These are phyloP conservation scores for Dufourea novaeangliae DNA, from an alignment of 1,140 invertebrate species.

Conservation along the genomic window DNA sequence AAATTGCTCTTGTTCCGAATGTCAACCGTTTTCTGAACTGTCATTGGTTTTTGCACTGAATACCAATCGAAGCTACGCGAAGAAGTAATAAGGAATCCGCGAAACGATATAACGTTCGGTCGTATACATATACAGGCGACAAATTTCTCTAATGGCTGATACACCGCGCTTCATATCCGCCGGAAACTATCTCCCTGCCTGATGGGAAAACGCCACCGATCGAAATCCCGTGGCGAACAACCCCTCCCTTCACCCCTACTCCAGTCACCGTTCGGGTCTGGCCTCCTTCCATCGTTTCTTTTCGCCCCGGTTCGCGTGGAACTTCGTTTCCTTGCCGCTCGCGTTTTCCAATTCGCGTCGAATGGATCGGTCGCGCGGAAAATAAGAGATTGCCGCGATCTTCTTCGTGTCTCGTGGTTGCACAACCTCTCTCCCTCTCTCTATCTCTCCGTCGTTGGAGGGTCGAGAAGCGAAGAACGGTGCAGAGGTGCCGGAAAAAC, in stretches of 20 bases:
- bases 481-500: background rate
- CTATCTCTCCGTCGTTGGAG: background rate
- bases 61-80: too few species aligned
- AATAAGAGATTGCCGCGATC: constrained; percentile 69
- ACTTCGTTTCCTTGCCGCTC: constrained; percentile 65
- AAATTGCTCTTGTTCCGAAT: too few species aligned
- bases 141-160: constrained; percentile 7
- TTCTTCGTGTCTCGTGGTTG: constrained; percentile 41
- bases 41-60: too few species aligned
- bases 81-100: too few species aligned
- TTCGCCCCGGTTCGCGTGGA: constrained; percentile 32
- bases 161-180: background rate
- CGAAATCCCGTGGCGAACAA: constrained; percentile 32
- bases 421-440: background rate
- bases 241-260: background rate
- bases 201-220: constrained; percentile 46
- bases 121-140: background rate
- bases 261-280: background rate
- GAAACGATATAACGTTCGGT: background rate
- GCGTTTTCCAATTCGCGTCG: constrained; percentile 69
- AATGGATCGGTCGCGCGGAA: constrained; percentile 67
- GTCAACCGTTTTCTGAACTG: too few species aligned
- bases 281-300: constrained; percentile 35
- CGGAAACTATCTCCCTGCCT: constrained; percentile 19
- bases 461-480: background rate